Conservation (phyloP, 2,113 vertebrate genomes). For the Amblyopsis rosae region DNA sequence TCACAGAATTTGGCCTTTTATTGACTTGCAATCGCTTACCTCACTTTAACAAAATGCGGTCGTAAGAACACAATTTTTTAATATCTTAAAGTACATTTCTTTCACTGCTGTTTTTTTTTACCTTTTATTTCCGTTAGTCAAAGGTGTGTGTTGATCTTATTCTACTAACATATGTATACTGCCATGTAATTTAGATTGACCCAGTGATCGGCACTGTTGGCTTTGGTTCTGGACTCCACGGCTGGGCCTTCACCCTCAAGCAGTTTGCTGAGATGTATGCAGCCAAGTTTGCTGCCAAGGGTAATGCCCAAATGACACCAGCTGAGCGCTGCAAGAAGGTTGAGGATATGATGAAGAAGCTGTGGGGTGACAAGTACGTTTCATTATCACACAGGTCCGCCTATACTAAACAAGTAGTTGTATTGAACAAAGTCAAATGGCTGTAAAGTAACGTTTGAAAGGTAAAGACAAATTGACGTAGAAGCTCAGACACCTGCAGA, state of each 20-base stretch:
- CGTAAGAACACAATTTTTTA: too few relatives aligned
- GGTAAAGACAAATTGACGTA: too few relatives aligned
- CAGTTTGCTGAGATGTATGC: conserved; percentile 98
- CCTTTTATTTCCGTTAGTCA: not conserved
- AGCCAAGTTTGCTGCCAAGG: conserved; percentile 92
- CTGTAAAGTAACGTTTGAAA: too few relatives aligned
- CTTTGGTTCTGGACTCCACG: conserved; percentile 95
- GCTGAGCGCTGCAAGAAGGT: conserved; percentile 91
- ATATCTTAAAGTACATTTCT: too few relatives aligned
- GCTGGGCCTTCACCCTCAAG: conserved; percentile 97
- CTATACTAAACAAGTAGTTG: not conserved
- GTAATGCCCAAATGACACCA: conserved; percentile 80
- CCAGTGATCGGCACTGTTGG: conserved; percentile 89
- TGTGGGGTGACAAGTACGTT: conserved; percentile 92
- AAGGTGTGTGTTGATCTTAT: not conserved
- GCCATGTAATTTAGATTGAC: conserved; percentile 78
- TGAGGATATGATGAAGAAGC: conserved; percentile 98
- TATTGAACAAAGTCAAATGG: not conserved
- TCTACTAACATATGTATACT: not conserved
- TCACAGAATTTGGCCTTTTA: too few relatives aligned
- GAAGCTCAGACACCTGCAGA: too few relatives aligned
- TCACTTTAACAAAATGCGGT: too few relatives aligned
- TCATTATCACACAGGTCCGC: too few relatives aligned
- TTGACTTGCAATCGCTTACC: too few relatives aligned
- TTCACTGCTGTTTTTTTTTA: too few relatives aligned